Conservation (phyloP, 2,113 vertebrate genomes). For the Amblyornis subalaris region DNA sequence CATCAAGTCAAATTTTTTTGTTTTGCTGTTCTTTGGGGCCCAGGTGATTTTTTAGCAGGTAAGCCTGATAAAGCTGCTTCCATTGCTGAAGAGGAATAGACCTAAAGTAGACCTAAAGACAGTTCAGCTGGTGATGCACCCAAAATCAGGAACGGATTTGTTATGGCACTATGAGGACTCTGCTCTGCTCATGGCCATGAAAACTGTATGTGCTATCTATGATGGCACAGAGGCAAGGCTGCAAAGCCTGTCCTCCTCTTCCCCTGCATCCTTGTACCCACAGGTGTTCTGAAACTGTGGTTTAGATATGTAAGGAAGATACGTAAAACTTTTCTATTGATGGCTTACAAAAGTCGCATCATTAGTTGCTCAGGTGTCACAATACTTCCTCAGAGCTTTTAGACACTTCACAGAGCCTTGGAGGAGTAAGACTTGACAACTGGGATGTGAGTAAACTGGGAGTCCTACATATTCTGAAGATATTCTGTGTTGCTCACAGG, state of each 20-base stretch:
- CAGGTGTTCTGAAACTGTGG: not conserved
- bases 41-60: not conserved
- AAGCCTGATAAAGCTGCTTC: not conserved
- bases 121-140: not conserved
- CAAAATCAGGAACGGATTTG: not conserved
- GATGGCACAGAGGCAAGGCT: not conserved
- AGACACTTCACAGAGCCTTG: not conserved
- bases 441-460: not conserved
- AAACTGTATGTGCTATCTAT: not conserved
- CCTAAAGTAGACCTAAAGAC: not conserved
- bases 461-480: not conserved
- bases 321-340: not conserved
- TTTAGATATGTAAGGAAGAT: not conserved
- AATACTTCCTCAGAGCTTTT: not conserved
- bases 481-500: not conserved
- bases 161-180: not conserved
- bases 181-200: not conserved
- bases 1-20: not conserved
- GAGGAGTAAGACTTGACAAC: not conserved
- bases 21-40: not conserved
- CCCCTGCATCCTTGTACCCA: rapidly evolving
- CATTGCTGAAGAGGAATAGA: not conserved
- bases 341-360: not conserved
- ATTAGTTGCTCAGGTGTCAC: not conserved
- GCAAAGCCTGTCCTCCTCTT: not conserved